phyloP scores from a whole-genome alignment of 2,113 vertebrate species.

The Toxotes chatareus region DNA sequence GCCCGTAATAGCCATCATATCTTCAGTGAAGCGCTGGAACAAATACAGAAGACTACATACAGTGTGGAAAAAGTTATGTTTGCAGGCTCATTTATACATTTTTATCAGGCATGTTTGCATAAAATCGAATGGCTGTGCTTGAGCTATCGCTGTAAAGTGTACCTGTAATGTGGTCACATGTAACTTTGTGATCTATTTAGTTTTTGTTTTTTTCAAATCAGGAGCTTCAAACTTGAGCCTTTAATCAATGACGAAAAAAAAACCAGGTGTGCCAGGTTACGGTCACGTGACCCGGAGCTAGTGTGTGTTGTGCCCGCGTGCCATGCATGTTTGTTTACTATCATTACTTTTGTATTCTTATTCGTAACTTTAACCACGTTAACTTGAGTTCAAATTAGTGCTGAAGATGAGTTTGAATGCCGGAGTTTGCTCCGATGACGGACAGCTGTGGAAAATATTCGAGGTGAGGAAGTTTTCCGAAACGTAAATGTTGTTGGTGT shows the following conservation, averaged over 20 bases:
- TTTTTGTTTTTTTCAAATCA: neutral
- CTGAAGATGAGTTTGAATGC: neutral
- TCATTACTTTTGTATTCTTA: neutral
- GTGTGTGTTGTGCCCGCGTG: neutral
- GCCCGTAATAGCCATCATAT: neutral
- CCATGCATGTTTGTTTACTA: neutral
- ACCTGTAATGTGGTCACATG: neutral
- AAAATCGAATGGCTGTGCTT: neutral
- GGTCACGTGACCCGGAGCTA: conserved; percentile 9
- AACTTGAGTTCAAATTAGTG: neutral
- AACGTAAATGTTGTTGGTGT: neutral
- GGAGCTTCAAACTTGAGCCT: neutral
- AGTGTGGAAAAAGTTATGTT: neutral
- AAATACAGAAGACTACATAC: neutral
- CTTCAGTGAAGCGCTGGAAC: neutral
- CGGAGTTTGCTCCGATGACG: neutral
- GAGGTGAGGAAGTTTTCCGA: conserved; percentile 8
- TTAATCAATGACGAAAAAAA: neutral
- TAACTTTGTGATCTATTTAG: accelerated
- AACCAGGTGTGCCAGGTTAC: neutral
- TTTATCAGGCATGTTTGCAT: neutral
- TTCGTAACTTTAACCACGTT: neutral
- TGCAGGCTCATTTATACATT: neutral
- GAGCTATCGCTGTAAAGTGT: neutral
- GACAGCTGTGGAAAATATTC: neutral